Evolutionary conservation across 2,888 invertebrate genomes (phyloP).

Genomic region (Stenotaenia linearis): DNA sequence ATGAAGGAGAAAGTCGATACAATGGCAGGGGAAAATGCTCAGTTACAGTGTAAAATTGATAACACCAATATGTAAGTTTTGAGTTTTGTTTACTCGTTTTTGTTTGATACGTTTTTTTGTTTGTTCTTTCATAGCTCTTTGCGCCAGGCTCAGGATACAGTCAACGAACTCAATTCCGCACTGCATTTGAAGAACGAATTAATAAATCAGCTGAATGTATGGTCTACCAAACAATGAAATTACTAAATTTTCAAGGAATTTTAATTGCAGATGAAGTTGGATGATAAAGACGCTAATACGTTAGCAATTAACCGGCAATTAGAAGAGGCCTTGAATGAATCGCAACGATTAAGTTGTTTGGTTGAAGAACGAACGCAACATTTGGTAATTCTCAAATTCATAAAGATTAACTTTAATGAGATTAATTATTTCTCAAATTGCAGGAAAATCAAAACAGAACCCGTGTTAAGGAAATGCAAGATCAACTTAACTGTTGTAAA

Average conservation of each 20-base stretch:
- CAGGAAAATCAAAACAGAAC: conserved; percentile 5
- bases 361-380: conserved; percentile 27
- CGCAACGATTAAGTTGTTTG: conserved; percentile 4
- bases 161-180: conserved; percentile 6
- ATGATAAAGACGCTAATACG: conserved; percentile 5
- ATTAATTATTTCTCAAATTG: too few relatives aligned
- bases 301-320: neutral
- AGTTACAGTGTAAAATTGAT: neutral
- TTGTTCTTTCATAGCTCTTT: neutral
- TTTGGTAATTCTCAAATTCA: neutral
- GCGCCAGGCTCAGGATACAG: conserved; percentile 3
- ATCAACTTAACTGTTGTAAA: neutral
- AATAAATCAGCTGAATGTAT: conserved; percentile 28
- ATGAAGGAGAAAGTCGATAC: neutral
- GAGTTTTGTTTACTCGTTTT: neutral
- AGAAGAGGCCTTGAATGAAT: conserved; percentile 28
- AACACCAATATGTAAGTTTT: neutral
- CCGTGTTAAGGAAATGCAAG: conserved; percentile 5
- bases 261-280: conserved; percentile 10
- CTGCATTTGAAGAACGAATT: conserved; percentile 9
- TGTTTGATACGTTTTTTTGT: neutral
- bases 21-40: neutral
- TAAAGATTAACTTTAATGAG: neutral
- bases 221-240: neutral
- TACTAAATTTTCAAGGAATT: neutral